Evolutionary conservation across 2,888 invertebrate genomes (phyloP).

Genomic region (Encarsia formosa): DNA sequence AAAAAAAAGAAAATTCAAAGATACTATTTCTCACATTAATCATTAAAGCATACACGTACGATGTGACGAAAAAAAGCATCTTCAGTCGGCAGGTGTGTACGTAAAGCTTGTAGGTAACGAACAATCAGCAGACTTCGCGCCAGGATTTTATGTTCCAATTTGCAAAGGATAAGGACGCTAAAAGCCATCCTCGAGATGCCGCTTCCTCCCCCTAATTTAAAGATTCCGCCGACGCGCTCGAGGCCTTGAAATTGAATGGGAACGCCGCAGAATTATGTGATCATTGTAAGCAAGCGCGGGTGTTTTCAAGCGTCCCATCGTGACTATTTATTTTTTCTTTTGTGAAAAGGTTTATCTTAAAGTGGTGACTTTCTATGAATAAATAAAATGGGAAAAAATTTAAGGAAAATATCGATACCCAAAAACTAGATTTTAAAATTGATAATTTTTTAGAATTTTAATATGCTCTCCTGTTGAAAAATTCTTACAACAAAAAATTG

Average conservation of each 20-base stretch:
- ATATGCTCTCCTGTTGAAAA: too few species aligned
- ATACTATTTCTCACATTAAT: too few species aligned
- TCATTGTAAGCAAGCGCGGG: conserved; percentile 20
- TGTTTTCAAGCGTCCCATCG: background rate
- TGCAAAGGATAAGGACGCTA: conserved; percentile 43
- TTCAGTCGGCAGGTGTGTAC: conserved; percentile 11
- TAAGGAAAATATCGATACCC: too few species aligned
- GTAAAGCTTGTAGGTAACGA: conserved; percentile 36
- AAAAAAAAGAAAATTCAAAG: too few species aligned
- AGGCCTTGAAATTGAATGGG: conserved; percentile 28
- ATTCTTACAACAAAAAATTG: too few species aligned
- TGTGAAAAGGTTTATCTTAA: background rate
- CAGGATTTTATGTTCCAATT: conserved; percentile 50
- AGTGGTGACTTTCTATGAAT: too few species aligned
- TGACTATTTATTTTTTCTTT: background rate
- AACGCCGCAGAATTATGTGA: conserved; percentile 23
- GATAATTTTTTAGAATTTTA: too few species aligned
- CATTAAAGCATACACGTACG: too few species aligned
- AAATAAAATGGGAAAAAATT: too few species aligned
- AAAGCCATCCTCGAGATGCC: conserved; percentile 32
- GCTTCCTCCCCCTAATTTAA: conserved; percentile 30
- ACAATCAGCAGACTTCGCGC: conserved; percentile 41
- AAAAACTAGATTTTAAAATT: too few species aligned
- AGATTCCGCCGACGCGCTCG: conserved; percentile 21
- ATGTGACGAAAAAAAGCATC: too few species aligned